Conservation (phyloP, 2,888 invertebrate genomes). For the Cryptocheilus praepositus region DNA sequence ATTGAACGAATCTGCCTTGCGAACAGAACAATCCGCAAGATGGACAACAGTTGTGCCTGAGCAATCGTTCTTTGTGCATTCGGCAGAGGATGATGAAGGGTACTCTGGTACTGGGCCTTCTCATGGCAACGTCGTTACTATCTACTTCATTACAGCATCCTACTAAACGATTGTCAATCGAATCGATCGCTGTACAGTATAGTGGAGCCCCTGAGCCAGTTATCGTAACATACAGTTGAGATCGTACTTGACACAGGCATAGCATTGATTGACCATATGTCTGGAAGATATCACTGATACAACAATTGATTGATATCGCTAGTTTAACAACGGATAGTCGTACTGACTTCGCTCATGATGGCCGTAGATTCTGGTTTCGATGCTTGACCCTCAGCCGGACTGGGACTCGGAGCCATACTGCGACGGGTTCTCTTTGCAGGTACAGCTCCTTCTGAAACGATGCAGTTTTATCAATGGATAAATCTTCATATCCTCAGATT, state of each 20-base stretch:
- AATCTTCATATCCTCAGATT: too few species aligned
- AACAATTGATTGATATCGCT: slow-evolving; percentile 2
- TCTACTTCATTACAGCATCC: slow-evolving; percentile 87
- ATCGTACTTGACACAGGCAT: slow-evolving; percentile 77
- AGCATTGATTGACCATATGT: slow-evolving; percentile 69
- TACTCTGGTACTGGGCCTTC: slow-evolving; percentile 83
- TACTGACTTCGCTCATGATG: slow-evolving; percentile 67
- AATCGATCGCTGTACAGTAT: slow-evolving; percentile 86
- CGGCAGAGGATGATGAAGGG: slow-evolving; percentile 89
- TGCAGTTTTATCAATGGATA: background rate
- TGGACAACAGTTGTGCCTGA: slow-evolving; percentile 91
- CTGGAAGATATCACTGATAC: slow-evolving; percentile 51
- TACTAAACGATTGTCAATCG: slow-evolving; percentile 83
- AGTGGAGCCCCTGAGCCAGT: slow-evolving; percentile 77
- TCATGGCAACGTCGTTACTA: slow-evolving; percentile 78
- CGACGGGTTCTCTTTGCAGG: slow-evolving; percentile 68
- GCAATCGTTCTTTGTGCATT: slow-evolving; percentile 85
- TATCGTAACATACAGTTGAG: slow-evolving; percentile 77
- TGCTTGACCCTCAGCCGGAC: slow-evolving; percentile 72
- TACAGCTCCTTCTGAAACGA: slow-evolving; percentile 59
- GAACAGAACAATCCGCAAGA: slow-evolving; percentile 93
- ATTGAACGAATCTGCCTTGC: slow-evolving; percentile 91
- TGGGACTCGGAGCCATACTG: slow-evolving; percentile 72
- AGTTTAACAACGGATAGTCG: background rate
- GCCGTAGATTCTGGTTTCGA: slow-evolving; percentile 74